Evolutionary conservation across 2,113 vertebrate genomes (phyloP).

Genomic region (Scytalopus superciliaris): DNA sequence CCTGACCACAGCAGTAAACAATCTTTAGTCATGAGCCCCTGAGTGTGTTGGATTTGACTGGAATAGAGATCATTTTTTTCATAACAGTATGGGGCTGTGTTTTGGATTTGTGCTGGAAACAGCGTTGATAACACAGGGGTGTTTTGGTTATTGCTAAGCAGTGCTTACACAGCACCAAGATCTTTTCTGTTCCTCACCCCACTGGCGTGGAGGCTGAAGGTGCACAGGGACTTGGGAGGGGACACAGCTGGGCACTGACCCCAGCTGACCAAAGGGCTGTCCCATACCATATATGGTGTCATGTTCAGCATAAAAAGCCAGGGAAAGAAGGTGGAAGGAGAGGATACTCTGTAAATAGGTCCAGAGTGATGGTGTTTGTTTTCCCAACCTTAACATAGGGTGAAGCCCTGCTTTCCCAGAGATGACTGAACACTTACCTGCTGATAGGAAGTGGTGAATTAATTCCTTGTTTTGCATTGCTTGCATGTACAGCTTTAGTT

Average conservation of each 20-base stretch:
- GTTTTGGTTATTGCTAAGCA: not conserved
- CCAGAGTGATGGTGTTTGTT: not conserved
- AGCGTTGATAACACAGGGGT: not conserved
- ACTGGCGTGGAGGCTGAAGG: fast-evolving
- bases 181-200: not conserved
- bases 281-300: not conserved
- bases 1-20: not conserved
- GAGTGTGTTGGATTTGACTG: no score
- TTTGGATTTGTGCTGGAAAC: not conserved
- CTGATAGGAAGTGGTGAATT: not conserved
- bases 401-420: not conserved
- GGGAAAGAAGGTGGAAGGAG: not conserved
- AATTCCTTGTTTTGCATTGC: not conserved
- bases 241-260: not conserved
- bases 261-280: not conserved
- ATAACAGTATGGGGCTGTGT: not conserved
- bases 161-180: not conserved
- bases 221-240: not conserved
- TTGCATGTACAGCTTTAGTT: not conserved
- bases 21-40: not conserved
- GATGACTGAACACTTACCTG: not conserved
- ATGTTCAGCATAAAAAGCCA: no score
- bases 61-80: not conserved
- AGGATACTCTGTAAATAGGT: not conserved
- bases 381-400: fast-evolving